These are phyloP conservation scores for Lepus timidus DNA, from an alignment of 2,113 vertebrate species.

Conservation along the genomic window DNA sequence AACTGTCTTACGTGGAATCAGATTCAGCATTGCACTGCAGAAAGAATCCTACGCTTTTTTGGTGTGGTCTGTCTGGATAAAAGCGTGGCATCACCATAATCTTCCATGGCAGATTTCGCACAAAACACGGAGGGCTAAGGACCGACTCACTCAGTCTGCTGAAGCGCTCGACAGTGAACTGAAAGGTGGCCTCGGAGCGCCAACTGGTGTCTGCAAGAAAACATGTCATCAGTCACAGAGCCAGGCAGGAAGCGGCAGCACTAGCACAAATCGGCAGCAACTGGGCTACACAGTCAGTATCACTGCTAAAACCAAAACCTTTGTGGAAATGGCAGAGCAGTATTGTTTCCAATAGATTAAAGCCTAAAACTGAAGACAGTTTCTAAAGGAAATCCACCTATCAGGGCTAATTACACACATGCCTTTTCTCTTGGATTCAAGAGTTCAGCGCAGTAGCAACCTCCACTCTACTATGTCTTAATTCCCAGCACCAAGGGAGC, in stretches of 20 bases:
- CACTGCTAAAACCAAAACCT: background rate
- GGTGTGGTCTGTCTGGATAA: slow-evolving; percentile 98
- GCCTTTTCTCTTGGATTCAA: background rate
- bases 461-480: background rate
- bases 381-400: background rate
- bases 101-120: slow-evolving; percentile 99
- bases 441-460: background rate
- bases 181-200: slow-evolving; percentile 99
- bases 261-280: background rate
- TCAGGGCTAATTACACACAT: background rate
- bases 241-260: background rate
- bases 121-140: slow-evolving; percentile 98
- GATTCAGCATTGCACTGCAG: slow-evolving; percentile 99
- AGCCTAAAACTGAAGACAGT: background rate
- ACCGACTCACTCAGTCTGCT: slow-evolving; percentile 98
- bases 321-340: background rate
- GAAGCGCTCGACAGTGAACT: slow-evolving; percentile 98
- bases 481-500: background rate
- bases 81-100: slow-evolving; percentile 99
- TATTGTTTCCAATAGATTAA: background rate
- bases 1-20: slow-evolving; percentile 96
- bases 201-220: slow-evolving; percentile 96
- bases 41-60: slow-evolving; percentile 99
- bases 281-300: background rate
- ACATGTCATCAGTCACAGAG: slow-evolving; percentile 52